phyloP scores from a whole-genome alignment of 2,888 invertebrate genomes.

The Andrena hattorfiana region DNA sequence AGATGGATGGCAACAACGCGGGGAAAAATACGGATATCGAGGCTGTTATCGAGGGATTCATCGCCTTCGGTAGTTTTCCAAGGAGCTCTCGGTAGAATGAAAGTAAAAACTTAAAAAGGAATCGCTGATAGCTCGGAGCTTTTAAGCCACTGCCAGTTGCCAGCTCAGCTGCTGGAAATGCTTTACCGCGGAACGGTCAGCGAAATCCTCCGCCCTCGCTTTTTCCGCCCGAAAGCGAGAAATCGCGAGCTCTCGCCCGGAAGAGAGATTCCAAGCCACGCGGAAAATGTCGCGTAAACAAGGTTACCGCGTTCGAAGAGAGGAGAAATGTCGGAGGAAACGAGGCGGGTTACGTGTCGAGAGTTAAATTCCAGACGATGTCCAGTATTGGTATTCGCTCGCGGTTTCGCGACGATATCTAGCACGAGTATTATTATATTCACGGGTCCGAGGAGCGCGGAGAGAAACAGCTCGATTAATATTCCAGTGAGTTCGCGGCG shows the following conservation, averaged over 20 bases:
- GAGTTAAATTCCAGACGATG: too few relatives aligned
- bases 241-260: background rate
- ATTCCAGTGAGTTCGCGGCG: slow-evolving; percentile 42
- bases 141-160: slow-evolving; percentile 49
- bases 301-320: background rate
- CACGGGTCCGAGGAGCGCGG: slow-evolving; percentile 2
- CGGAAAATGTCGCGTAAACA: background rate
- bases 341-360: too few relatives aligned
- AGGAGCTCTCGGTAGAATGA: background rate
- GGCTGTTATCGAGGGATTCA: slow-evolving; percentile 16
- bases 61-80: slow-evolving; percentile 6
- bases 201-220: slow-evolving; percentile 20
- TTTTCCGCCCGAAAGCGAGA: background rate
- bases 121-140: slow-evolving; percentile 31
- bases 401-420: slow-evolving; percentile 18
- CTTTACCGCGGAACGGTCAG: slow-evolving; percentile 53
- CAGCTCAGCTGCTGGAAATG: slow-evolving; percentile 60
- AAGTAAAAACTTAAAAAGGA: slow-evolving; percentile 40
- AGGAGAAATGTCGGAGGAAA: too few relatives aligned
- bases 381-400: slow-evolving; percentile 10
- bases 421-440: slow-evolving; percentile 20
- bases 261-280: background rate
- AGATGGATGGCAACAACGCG: background rate
- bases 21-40: background rate
- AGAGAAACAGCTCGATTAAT: slow-evolving; percentile 43